A percentile compares a stretch with the other conserved stretches of the same genome.
Conservation (phyloP, 2,113 vertebrate species). For the Hippocampus guttulatus region DNA sequence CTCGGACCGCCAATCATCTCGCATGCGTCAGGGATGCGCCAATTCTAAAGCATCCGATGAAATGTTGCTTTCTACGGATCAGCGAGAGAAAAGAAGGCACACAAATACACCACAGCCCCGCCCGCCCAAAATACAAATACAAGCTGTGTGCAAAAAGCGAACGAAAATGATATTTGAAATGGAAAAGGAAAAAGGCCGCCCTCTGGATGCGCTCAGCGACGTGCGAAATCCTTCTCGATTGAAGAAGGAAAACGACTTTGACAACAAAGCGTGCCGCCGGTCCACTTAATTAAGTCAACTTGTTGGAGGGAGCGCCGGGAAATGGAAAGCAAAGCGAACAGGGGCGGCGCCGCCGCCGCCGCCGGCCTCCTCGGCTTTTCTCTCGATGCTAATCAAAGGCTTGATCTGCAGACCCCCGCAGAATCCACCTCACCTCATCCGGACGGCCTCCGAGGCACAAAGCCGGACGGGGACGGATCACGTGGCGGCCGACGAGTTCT, state of each 20-base stretch:
- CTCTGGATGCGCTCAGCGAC: conserved; percentile 52
- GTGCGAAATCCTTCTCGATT: conserved; percentile 78
- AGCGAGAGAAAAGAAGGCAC: not conserved
- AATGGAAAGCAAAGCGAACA: conserved; percentile 67
- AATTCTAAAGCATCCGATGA: conserved; percentile 15
- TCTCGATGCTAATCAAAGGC: conserved; percentile 67
- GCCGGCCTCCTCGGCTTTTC: conserved; percentile 46
- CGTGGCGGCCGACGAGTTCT: conserved; percentile 45
- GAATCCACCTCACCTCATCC: conserved; percentile 46
- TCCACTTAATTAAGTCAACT: conserved; percentile 72
- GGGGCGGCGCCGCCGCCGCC: conserved; percentile 22
- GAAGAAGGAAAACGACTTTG: conserved; percentile 61
- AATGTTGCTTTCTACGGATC: not conserved
- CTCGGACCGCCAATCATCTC: conserved; percentile 27
- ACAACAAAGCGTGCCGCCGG: conserved; percentile 62
- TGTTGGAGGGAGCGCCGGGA: conserved; percentile 55
- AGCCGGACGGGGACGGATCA: conserved; percentile 43
- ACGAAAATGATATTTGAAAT: conserved; percentile 39
- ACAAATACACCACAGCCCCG: not conserved
- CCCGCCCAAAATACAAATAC: conserved; percentile 21
- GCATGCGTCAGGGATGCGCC: conserved; percentile 26
- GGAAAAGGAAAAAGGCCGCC: conserved; percentile 38
- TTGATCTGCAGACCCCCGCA: conserved; percentile 48
- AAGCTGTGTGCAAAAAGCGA: not conserved
- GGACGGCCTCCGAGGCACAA: conserved; percentile 23